phyloP scores from a whole-genome alignment of 2,888 invertebrate species.

The Scaptomyza caliginosa region DNA sequence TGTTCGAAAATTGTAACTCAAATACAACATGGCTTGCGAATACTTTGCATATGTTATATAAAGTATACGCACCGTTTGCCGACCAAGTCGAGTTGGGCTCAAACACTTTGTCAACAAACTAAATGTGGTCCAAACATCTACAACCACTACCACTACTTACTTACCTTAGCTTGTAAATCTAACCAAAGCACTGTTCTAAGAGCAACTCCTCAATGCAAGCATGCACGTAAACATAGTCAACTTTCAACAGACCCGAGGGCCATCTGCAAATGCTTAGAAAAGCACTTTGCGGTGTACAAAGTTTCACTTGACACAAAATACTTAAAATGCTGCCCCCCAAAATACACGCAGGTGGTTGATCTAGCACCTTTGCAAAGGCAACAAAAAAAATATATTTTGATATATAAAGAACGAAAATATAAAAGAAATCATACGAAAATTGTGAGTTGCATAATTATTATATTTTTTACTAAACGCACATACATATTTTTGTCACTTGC shows the following conservation, averaged over 20 bases:
- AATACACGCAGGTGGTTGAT: neutral
- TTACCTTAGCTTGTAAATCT: slow-evolving; percentile 1
- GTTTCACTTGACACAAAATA: slow-evolving; percentile 53
- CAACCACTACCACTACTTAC: neutral
- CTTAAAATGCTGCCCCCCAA: slow-evolving; percentile 17
- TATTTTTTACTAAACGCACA: slow-evolving; percentile 54
- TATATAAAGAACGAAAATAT: neutral
- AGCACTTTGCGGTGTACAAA: slow-evolving; percentile 55
- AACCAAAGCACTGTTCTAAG: slow-evolving; percentile 1
- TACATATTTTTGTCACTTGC: slow-evolving; percentile 66
- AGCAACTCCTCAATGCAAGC: slow-evolving; percentile 24
- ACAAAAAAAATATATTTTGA: neutral
- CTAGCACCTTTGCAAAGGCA: slow-evolving; percentile 11
- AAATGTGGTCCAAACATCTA: slow-evolving; percentile 26
- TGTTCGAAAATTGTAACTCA: slow-evolving; percentile 45
- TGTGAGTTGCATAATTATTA: slow-evolving; percentile 65
- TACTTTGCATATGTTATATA: slow-evolving; percentile 43
- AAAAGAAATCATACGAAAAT: slow-evolving; percentile 18
- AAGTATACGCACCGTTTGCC: slow-evolving; percentile 33
- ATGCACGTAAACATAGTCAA: slow-evolving; percentile 38
- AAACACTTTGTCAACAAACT: slow-evolving; percentile 21
- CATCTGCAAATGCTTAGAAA: slow-evolving; percentile 55
- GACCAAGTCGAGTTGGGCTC: neutral
- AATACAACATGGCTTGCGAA: slow-evolving; percentile 41
- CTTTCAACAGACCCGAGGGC: slow-evolving; percentile 29